Percentiles rank a stretch among this genome's conserved stretches.
These are phyloP conservation scores for Egretta garzetta DNA, from an alignment of 2,113 vertebrate genomes.

Conservation along the genomic window DNA sequence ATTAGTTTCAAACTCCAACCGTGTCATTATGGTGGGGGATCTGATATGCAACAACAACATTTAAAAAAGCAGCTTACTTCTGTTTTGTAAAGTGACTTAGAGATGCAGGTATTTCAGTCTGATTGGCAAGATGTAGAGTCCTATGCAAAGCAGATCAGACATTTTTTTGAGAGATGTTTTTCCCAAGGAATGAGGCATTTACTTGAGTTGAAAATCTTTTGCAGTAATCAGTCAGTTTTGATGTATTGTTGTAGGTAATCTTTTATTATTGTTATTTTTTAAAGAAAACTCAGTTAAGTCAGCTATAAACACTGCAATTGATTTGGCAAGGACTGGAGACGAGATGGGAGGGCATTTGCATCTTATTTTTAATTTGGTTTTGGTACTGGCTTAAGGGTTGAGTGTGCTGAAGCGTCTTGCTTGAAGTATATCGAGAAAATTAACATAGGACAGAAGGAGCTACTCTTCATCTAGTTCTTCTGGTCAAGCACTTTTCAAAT, in stretches of 20 bases:
- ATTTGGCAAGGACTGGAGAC: background rate
- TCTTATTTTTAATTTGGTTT: background rate
- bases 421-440: background rate
- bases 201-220: background rate
- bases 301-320: background rate
- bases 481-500: background rate
- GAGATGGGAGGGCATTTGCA: background rate
- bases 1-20: background rate
- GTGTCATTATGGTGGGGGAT: background rate
- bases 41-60: background rate
- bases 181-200: background rate
- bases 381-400: background rate
- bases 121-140: slow-evolving; percentile 1
- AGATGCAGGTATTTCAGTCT: background rate
- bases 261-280: background rate
- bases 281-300: background rate
- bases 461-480: background rate
- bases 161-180: background rate
- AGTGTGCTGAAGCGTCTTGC: background rate
- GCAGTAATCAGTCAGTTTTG: background rate
- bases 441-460: background rate
- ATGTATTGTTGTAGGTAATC: background rate
- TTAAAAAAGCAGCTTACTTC: background rate
- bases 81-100: background rate
- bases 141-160: background rate